A percentile compares a stretch with the other conserved stretches of the same genome.
Conservation (phyloP, 1,140 invertebrate species). For the Berghia stephanieae region DNA sequence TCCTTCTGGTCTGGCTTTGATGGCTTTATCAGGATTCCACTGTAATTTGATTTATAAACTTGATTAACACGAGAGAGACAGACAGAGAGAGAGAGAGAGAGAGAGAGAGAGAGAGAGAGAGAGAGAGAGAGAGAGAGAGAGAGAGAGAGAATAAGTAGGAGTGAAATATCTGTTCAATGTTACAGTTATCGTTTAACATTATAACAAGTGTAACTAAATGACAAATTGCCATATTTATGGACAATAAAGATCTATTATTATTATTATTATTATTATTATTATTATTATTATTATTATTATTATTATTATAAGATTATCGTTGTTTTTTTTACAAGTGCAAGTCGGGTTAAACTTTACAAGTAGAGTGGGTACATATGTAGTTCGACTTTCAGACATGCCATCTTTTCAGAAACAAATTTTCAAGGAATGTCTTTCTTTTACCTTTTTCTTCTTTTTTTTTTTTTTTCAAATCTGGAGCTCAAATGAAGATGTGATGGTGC, state of each 20-base stretch:
- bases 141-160: background rate
- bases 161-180: background rate
- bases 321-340: too few species aligned
- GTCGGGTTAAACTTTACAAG: too few species aligned
- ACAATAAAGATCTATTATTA: background rate
- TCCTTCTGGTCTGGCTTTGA: too few species aligned
- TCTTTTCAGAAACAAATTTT: too few species aligned
- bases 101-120: slow-evolving; percentile 19
- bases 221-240: background rate
- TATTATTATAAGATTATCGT: background rate
- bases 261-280: background rate
- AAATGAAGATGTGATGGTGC: too few species aligned
- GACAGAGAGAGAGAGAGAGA: background rate
- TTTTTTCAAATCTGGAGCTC: too few species aligned
- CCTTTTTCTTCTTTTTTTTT: too few species aligned
- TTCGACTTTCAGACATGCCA: too few species aligned
- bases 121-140: slow-evolving; percentile 15
- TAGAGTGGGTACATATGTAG: too few species aligned
- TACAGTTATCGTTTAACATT: background rate
- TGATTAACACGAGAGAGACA: background rate
- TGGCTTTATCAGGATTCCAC: too few species aligned
- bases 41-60: too few species aligned
- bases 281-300: background rate
- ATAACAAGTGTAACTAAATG: background rate
- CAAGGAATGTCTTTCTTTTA: too few species aligned